Percentiles rank a stretch among this genome's conserved stretches.
Conservation (phyloP, 2,888 invertebrate species). For the Lymantria monacha region DNA sequence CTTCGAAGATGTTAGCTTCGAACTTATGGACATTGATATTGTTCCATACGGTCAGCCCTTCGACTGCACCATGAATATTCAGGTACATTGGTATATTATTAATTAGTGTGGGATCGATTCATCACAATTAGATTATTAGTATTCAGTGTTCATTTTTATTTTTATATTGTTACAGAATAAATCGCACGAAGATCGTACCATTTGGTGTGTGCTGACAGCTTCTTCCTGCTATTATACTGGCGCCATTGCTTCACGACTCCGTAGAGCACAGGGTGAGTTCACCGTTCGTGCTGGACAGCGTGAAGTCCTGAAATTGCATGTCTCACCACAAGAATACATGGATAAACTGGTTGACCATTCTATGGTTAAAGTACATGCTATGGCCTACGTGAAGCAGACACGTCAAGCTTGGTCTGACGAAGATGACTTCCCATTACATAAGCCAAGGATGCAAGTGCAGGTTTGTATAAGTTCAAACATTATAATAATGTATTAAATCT, state of each 20-base stretch:
- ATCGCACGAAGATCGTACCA: slow-evolving; percentile 83
- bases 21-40: slow-evolving; percentile 85
- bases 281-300: slow-evolving; percentile 83
- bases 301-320: slow-evolving; percentile 83
- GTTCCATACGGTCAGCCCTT: slow-evolving; percentile 86
- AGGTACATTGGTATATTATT: slow-evolving; percentile 55
- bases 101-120: not conserved
- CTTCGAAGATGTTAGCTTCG: slow-evolving; percentile 84
- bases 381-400: slow-evolving; percentile 87
- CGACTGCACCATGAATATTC: slow-evolving; percentile 84
- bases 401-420: slow-evolving; percentile 88
- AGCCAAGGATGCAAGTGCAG: slow-evolving; percentile 85
- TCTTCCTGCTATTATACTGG: slow-evolving; percentile 87
- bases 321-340: slow-evolving; percentile 86
- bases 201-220: slow-evolving; percentile 84
- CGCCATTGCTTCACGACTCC: slow-evolving; percentile 83
- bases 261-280: slow-evolving; percentile 83
- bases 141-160: not conserved
- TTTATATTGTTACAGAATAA: slow-evolving; percentile 70
- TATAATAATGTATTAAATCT: not conserved
- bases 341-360: slow-evolving; percentile 87
- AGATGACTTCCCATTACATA: slow-evolving; percentile 86
- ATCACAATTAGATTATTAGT: not conserved
- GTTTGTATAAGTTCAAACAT: slow-evolving; percentile 46
- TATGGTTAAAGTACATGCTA: slow-evolving; percentile 87